Percentiles rank a stretch among this genome's conserved stretches.
phyloP scores from a whole-genome alignment of 1,140 invertebrate species.

The Melipona quadrifasciata region DNA sequence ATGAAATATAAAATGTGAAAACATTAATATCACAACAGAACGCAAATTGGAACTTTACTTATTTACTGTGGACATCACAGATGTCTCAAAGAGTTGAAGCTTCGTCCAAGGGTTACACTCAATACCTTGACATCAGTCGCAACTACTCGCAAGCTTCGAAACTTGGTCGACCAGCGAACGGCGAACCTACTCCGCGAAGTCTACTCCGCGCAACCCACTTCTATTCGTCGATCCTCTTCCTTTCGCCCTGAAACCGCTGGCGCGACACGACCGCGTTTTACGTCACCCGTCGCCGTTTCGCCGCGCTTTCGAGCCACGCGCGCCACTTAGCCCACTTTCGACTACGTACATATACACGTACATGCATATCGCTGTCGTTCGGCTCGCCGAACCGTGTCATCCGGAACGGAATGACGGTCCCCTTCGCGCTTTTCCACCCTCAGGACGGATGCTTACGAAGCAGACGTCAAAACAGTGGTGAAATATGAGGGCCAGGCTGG shows the following conservation, averaged over 20 bases:
- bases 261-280: not conserved
- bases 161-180: not conserved
- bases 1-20: no score
- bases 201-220: not conserved
- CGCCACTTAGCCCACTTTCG: not conserved
- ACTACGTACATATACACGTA: not conserved
- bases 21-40: no score
- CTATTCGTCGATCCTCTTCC: not conserved
- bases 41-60: no score
- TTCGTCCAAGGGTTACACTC: no score
- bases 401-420: not conserved
- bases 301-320: not conserved
- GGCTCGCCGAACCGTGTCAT: constrained; percentile 10
- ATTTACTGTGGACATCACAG: no score
- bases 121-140: not conserved
- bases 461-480: constrained; percentile 78
- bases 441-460: constrained; percentile 70
- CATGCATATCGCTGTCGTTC: not conserved
- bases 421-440: constrained; percentile 44
- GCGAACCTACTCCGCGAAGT: not conserved
- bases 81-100: no score
- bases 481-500: constrained; percentile 76
- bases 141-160: not conserved
- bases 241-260: not conserved
- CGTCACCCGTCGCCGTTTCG: not conserved